Evolutionary conservation across 2,797 vertebrate species (phyloP), one percentile per base, ranked within the genome.

Genomic region (Anabas testudineus): DNA sequence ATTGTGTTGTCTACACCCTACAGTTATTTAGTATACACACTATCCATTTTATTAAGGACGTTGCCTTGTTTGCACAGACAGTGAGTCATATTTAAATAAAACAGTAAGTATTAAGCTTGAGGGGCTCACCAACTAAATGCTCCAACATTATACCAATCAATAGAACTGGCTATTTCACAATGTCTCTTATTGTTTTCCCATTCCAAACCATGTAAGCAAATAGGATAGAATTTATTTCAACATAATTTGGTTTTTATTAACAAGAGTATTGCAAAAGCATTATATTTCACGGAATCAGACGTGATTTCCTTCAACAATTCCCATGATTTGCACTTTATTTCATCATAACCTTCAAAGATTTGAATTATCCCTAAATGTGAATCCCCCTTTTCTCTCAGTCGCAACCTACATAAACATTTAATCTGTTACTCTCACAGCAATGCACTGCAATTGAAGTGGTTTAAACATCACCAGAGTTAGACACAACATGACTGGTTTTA

Each of bases 61-160:
- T 22, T 36, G 32, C 13, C 13, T n/a, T 76, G 19, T 72, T 62
- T 58, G 30, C 71, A 36, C 55, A 68, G 54, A 48, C 2, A 3
- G 36, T 56, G 51, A 60, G 56, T 34, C 34, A 42, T 14, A 16
- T 71, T 62, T 48, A 47, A 53, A 65, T 41, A 43, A 65, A 52
- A 45, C 32, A 52, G 37, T 43, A 55, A 52, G 37, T 43, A 55
- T 32, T 30, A 52, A 53, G 28, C 22, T 57, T 34, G 18, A 54
- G 28, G 28, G n/a, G 5, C 51, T 65, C 22, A 55, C 37, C 41
- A 10, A 61, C 10, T 18, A 34, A 19, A 39, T 43, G 6, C 10
- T 3, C 14, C 5, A 58, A 46, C 26, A 60, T 56, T 39, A 56
- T 1, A 56, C 1, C n/a, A 57, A 30, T 45, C 24, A 57, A 30